Conservation (phyloP, 2,888 invertebrate genomes). For the Petrolisthes cinctipes region DNA sequence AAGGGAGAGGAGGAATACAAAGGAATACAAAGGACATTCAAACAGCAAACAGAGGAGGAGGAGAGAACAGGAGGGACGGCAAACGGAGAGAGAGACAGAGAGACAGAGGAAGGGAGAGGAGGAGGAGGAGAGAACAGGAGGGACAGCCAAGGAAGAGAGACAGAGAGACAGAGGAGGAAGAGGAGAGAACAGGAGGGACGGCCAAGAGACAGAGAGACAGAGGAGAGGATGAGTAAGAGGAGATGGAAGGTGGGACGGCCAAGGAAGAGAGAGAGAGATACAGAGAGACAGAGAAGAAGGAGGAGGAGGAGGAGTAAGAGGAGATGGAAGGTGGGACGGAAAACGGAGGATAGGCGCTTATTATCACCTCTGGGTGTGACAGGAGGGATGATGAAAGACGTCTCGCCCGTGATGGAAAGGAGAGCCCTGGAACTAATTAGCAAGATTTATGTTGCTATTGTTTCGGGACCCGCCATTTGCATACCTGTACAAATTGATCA, state of each 20-base stretch:
- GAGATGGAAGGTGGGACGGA: conserved; percentile 4
- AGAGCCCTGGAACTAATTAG: conserved; percentile 61
- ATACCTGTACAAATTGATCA: conserved; percentile 62
- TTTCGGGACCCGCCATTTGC: conserved; percentile 56
- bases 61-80: neutral
- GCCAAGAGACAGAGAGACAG: neutral
- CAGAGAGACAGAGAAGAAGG: no score
- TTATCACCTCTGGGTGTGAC: conserved; percentile 59
- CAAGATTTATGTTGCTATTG: conserved; percentile 60
- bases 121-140: neutral
- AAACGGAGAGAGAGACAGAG: neutral
- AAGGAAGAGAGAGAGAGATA: neutral
- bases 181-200: neutral
- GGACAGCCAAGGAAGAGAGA: neutral
- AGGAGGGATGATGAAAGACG: conserved; percentile 59
- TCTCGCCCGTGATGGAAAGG: conserved; percentile 58
- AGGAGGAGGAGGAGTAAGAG: conserved; percentile 16
- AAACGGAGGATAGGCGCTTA: conserved; percentile 52
- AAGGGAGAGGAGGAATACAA: neutral
- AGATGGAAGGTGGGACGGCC: neutral
- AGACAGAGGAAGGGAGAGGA: neutral
- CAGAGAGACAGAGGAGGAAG: conserved; percentile 4
- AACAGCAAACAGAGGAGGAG: neutral
- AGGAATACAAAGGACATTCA: neutral
- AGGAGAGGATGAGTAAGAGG: neutral